Evolutionary conservation across 2,113 vertebrate genomes (phyloP).

Genomic region (Zapus hudsonius): DNA sequence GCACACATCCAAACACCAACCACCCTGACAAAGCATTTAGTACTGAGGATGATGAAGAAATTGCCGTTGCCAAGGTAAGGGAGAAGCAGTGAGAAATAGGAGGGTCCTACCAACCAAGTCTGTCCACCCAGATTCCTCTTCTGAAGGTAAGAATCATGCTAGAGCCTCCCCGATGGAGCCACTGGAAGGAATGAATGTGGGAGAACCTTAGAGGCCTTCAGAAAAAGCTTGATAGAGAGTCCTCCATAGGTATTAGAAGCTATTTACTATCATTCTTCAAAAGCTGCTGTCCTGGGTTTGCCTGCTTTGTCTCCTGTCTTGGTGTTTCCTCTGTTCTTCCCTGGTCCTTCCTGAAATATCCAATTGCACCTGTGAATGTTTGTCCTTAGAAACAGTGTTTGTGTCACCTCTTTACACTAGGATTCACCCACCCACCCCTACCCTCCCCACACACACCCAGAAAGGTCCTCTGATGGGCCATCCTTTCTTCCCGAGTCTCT

Average conservation of each 20-base stretch:
- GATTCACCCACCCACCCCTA: neutral
- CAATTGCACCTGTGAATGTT: no score
- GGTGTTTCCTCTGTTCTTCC: neutral
- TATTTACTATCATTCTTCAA: neutral
- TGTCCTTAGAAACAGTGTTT: slow-evolving; percentile 25
- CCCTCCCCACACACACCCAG: no score
- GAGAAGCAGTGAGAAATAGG: neutral
- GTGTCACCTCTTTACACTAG: slow-evolving; percentile 31
- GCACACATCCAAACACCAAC: neutral
- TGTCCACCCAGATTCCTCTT: neutral
- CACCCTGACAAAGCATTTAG: neutral
- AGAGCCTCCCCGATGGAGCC: neutral
- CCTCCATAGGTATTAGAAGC: neutral
- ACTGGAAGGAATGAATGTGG: neutral
- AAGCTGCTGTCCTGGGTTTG: neutral
- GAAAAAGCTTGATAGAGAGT: neutral
- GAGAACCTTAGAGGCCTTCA: neutral
- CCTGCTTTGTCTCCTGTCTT: neutral
- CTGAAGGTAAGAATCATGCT: neutral
- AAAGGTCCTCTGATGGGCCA: neutral
- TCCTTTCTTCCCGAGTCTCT: slow-evolving; percentile 12
- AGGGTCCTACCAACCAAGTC: neutral
- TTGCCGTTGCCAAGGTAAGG: neutral
- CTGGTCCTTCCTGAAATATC: slow-evolving; percentile 23
- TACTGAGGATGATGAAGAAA: neutral